Base-by-base conservation (phyloP, 2,888 invertebrate genomes). In the Ophion costatus region DNA sequence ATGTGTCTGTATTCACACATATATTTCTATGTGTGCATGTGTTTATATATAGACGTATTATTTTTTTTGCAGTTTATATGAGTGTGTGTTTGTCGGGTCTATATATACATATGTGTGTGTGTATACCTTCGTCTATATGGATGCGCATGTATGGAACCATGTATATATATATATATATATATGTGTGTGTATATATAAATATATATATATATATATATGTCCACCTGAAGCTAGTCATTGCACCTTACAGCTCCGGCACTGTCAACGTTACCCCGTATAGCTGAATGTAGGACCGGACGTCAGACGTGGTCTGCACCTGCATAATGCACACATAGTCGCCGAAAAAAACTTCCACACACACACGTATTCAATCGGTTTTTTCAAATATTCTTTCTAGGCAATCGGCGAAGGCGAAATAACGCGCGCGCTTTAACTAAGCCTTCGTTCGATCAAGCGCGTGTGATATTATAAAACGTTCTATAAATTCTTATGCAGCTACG, bases 231-330 rank as follows among this genome's bases (percentile, higher is more conserved):
- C 56, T 59, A 69, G 75, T 71, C 57, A 59, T 83, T 83, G 80
- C 70, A 82, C 78, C 80, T 63, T 86, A 73, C 84, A 73, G 61
- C 29, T 59, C 71, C 59, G 76, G 67, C 63, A 81, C 61, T 76
- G 64, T 59, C 66, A 71, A 74, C 66, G 22, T 57, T 70, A 56
- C 17, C n/a, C 70, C 74, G 78, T 80, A 70, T 45, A 45, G 38
- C 42, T 59, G 86, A 89, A 89, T 89, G 89, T 90, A 90, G 87
- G 80, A 59, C 57, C 63, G 81, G 88, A 89, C 90, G 88, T 89
- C 90, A 87, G 33, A 75, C 22, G 51, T 20, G 14, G 61, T 56
- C 29, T 57, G 64, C 83, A 71, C 78, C 78, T 83, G 85, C 71
- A 61, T 57, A 20, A 29, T 71, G 7, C n/a, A 38, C 42, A 20